Evolutionary conservation across 2,113 vertebrate genomes (phyloP).

Genomic region (Mirounga angustirostris): DNA sequence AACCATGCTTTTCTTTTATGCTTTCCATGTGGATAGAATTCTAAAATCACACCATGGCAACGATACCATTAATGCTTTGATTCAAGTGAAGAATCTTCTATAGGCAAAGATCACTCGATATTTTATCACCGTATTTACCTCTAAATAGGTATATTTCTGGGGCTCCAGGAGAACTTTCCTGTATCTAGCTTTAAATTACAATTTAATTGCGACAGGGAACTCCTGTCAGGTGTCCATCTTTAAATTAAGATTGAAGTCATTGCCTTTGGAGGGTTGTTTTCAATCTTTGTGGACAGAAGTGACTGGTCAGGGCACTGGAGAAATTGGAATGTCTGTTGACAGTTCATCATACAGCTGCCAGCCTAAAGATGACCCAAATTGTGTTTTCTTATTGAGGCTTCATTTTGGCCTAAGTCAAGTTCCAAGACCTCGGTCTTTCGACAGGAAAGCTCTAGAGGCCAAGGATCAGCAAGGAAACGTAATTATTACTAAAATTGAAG

Average conservation of each 20-base stretch:
- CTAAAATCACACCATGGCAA: not conserved
- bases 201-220: not conserved
- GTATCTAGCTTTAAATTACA: not conserved
- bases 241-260: slow-evolving; percentile 25
- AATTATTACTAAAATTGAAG: slow-evolving; percentile 65
- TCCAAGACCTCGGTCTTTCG: not conserved
- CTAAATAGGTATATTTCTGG: not conserved
- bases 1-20: not conserved
- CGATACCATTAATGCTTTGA: not conserved
- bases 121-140: not conserved
- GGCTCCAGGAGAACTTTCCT: not conserved
- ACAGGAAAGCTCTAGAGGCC: slow-evolving; percentile 52
- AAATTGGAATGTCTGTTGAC: not conserved
- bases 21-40: not conserved
- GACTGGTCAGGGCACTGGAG: not conserved
- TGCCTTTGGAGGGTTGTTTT: not conserved
- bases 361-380: not conserved
- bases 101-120: not conserved
- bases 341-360: not conserved
- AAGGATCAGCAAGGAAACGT: slow-evolving; percentile 65
- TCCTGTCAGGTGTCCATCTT: not conserved
- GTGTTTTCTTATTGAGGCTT: slow-evolving; percentile 42
- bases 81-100: not conserved
- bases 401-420: not conserved
- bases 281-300: not conserved